These are phyloP conservation scores for Aegotheles bennettii DNA, from an alignment of 2,113 vertebrate genomes.

Conservation along the genomic window DNA sequence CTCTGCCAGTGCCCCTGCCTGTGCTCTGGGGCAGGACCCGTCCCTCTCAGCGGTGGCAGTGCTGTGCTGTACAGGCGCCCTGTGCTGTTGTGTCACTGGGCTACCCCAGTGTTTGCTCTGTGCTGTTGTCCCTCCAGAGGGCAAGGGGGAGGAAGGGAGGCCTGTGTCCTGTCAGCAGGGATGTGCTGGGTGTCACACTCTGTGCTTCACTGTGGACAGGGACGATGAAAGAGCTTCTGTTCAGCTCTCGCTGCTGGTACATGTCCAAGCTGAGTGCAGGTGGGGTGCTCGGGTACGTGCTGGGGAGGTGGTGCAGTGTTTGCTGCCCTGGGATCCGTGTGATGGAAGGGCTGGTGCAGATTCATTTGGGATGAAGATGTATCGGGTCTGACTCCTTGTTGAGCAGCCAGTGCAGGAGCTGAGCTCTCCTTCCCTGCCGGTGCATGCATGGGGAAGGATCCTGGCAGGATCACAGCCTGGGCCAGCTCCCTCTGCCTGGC, in stretches of 20 bases:
- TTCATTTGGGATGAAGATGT: not conserved
- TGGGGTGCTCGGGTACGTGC: fast-evolving
- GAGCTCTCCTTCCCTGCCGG: not conserved
- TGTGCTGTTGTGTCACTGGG: fast-evolving
- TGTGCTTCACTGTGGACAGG: not conserved
- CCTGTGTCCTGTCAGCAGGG: not conserved
- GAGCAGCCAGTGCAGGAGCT: not conserved
- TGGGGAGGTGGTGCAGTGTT: not conserved
- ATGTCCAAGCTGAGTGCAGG: not conserved
- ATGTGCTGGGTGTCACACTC: not conserved
- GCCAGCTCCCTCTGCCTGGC: not conserved
- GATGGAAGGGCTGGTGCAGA: not conserved
- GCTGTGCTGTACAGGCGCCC: not conserved
- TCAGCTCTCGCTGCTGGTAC: not conserved
- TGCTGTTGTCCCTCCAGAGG: not conserved
- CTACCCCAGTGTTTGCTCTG: not conserved
- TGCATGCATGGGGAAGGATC: not conserved
- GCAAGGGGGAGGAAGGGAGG: not conserved
- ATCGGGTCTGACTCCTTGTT: not conserved
- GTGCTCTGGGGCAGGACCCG: not conserved
- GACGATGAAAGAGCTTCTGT: not conserved
- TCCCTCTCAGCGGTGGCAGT: fast-evolving
- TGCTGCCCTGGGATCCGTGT: not conserved
- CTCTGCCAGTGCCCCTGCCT: not conserved
- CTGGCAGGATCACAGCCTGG: not conserved